These are phyloP conservation scores for Pentalonia nigronervosa DNA, from an alignment of 1,140 invertebrate species.

Conservation along the genomic window DNA sequence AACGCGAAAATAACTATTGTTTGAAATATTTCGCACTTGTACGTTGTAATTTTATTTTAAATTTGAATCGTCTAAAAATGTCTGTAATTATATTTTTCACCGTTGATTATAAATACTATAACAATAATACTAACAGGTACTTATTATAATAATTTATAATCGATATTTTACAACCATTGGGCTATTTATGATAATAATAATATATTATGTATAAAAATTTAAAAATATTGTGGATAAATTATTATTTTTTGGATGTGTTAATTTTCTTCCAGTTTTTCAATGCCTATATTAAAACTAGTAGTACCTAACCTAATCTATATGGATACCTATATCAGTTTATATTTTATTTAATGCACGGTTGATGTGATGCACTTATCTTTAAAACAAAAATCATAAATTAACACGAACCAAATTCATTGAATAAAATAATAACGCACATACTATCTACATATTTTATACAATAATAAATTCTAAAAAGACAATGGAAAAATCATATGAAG, in stretches of 20 bases:
- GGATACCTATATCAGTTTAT: neutral
- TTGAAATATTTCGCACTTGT: neutral
- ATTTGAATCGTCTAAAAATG: neutral
- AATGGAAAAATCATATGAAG: neutral
- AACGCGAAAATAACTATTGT: neutral
- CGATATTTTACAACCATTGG: neutral
- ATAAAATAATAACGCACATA: neutral
- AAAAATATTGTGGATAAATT: neutral
- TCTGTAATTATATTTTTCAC: neutral
- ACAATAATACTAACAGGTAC: neutral
- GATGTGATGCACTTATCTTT: neutral
- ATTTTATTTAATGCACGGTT: neutral
- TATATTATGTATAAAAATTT: neutral
- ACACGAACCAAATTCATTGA: neutral
- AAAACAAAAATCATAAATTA: neutral
- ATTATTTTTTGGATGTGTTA: neutral
- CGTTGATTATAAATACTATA: neutral
- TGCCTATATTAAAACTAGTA: neutral
- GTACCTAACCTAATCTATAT: too few species aligned
- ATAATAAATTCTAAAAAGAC: neutral
- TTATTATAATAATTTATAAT: neutral
- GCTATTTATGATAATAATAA: neutral
- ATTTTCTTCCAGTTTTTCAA: neutral
- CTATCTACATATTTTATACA: neutral
- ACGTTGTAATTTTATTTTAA: neutral